Evolutionary conservation across 2,113 vertebrate species (phyloP).

Genomic region (Campylorhamphus procurvoides): DNA sequence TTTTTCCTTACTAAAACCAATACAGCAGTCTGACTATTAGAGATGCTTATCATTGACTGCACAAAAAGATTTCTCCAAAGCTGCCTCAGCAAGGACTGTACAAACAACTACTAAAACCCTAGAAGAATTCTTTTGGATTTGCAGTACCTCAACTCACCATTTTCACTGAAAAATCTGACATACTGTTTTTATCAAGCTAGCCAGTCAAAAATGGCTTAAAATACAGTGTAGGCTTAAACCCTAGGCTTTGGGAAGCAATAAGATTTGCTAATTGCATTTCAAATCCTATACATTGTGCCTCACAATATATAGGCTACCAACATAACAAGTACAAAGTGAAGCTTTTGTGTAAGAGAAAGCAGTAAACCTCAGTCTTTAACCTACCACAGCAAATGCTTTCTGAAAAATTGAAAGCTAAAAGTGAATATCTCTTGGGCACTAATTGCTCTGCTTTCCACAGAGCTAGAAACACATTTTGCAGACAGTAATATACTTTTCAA

Average conservation of each 20-base stretch:
- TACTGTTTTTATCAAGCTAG: background rate
- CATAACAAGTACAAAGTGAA: background rate
- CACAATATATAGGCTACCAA: background rate
- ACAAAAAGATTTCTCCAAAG: background rate
- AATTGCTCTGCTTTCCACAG: background rate
- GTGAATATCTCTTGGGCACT: background rate
- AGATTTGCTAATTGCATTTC: background rate
- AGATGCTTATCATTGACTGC: background rate
- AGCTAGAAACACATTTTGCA: background rate
- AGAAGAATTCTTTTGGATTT: background rate
- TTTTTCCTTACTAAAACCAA: background rate
- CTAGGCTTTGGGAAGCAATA: background rate
- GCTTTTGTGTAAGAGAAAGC: background rate
- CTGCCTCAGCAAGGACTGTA: background rate
- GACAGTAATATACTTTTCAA: conserved; percentile 21
- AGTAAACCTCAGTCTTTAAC: background rate
- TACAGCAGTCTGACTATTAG: background rate
- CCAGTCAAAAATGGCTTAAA: background rate
- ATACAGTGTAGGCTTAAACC: background rate
- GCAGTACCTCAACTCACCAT: background rate
- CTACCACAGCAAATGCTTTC: background rate
- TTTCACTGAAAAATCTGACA: background rate
- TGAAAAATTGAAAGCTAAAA: background rate
- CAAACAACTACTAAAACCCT: background rate
- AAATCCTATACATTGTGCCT: background rate